phyloP scores from a whole-genome alignment of 2,888 invertebrate species.

The Luperina testacea region DNA sequence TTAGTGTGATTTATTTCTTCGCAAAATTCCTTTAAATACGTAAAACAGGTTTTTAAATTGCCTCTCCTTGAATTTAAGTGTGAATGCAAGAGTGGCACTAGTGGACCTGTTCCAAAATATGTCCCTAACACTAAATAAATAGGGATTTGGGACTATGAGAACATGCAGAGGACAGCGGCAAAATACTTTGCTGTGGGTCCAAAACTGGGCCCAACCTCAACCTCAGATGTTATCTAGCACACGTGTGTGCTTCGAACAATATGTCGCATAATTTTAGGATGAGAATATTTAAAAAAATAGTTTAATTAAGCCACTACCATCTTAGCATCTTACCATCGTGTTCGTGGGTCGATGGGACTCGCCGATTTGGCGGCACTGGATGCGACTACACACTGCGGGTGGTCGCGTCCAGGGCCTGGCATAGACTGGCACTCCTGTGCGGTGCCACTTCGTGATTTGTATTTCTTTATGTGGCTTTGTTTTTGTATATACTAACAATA shows the following conservation, averaged over 20 bases:
- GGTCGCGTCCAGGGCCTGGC: no score
- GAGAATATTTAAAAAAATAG: background rate
- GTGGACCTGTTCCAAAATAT: background rate
- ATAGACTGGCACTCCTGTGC: no score
- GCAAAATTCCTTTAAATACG: background rate
- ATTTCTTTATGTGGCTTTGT: no score
- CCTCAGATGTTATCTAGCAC: background rate
- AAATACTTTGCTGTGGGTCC: background rate
- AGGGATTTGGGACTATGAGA: background rate
- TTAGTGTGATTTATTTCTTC: background rate
- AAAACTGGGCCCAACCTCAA: background rate
- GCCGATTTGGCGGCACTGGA: no score
- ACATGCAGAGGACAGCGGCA: no score
- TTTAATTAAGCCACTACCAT: background rate
- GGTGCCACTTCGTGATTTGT: no score
- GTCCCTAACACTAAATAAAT: background rate
- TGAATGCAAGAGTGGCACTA: background rate
- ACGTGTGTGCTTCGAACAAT: background rate
- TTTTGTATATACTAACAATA: no score
- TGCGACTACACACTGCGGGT: no score
- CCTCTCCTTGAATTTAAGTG: background rate
- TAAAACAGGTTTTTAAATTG: background rate
- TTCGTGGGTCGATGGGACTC: no score
- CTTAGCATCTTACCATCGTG: no score
- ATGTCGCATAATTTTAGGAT: background rate